These are phyloP conservation scores for Panthera leo DNA, from an alignment of 2,113 vertebrate genomes.

Conservation along the genomic window DNA sequence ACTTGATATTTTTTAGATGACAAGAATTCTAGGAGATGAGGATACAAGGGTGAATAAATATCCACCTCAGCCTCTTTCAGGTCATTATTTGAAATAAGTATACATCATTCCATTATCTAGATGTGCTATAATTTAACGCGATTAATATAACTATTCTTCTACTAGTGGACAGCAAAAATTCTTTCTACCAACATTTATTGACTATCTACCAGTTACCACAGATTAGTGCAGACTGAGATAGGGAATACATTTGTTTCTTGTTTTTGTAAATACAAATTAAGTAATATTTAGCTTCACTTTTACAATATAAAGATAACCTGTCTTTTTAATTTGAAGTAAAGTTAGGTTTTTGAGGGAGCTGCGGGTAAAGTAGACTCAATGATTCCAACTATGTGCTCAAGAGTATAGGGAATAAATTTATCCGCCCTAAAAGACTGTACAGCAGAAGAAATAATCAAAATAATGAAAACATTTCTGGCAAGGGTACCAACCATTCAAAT, in stretches of 20 bases:
- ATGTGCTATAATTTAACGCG: background rate
- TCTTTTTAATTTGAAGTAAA: background rate
- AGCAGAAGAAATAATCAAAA: constrained; percentile 44
- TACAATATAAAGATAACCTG: background rate
- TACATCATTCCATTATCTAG: background rate
- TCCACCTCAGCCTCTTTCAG: background rate
- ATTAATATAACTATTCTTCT: constrained; percentile 27
- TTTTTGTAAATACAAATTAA: constrained; percentile 42
- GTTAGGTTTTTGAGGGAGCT: background rate
- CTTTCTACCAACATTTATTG: background rate
- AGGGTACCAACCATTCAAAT: background rate
- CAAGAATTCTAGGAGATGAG: constrained; percentile 1
- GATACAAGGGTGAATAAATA: background rate
- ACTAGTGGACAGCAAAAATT: background rate
- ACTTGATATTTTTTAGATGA: constrained; percentile 6
- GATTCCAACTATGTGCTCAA: background rate
- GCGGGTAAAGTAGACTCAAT: background rate
- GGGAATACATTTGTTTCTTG: background rate
- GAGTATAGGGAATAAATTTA: background rate
- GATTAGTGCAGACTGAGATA: background rate
- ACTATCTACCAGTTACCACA: background rate
- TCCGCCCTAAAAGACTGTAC: background rate
- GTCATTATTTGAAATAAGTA: constrained; percentile 36
- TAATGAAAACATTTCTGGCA: constrained; percentile 30
- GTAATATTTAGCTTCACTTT: background rate